Evolutionary conservation across 1,140 invertebrate species (phyloP).

Genomic region (Asobara japonica): DNA sequence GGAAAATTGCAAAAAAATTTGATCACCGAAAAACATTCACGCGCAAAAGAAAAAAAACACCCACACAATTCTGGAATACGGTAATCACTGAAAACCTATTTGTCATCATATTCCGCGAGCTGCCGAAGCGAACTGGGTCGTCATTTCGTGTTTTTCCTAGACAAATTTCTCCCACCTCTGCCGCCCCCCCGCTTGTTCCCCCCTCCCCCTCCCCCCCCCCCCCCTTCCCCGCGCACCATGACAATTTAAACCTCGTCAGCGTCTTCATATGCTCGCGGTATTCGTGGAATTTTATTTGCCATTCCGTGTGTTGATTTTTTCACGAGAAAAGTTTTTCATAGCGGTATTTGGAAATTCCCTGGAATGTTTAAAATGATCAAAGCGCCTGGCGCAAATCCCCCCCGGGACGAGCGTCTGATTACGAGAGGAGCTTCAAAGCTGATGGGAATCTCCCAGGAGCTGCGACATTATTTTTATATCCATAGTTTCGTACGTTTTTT

Average conservation of each 20-base stretch:
- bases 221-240: no score
- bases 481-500: not conserved
- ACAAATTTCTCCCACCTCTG: not conserved
- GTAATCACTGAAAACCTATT: no score
- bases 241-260: not conserved
- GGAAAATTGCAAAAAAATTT: no score
- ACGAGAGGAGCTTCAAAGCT: slow-evolving; percentile 29
- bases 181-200: no score
- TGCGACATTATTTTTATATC: not conserved
- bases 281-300: not conserved
- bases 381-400: slow-evolving; percentile 14
- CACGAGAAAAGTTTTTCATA: not conserved
- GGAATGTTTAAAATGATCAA: slow-evolving; percentile 31
- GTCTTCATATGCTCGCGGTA: not conserved
- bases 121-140: not conserved
- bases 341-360: slow-evolving; percentile 5
- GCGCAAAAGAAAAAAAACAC: no score
- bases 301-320: slow-evolving; percentile 1
- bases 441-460: not conserved
- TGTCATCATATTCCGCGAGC: not conserved
- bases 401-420: slow-evolving; percentile 24
- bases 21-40: no score
- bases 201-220: no score
- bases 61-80: no score
- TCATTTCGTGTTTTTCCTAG: not conserved